Evolutionary conservation across 1,140 invertebrate species (phyloP), one percentile per base, ranked within the genome.

Genomic region (Heliconius himera): DNA sequence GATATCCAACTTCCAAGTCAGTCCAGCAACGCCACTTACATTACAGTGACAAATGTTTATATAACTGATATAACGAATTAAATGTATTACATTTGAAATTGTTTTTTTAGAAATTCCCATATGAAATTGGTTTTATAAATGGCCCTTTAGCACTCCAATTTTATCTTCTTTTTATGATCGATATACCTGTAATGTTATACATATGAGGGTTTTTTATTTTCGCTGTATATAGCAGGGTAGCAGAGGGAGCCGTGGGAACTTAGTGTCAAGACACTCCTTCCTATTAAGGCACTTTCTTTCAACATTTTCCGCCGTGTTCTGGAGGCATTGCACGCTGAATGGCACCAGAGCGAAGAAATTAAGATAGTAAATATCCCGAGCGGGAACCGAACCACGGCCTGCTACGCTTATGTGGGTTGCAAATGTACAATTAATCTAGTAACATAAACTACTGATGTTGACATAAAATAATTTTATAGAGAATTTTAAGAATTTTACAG

Each of bases 1-100:
- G 85, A 90, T 89, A 81, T 83, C 77, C 75, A 33, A 76, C 26
- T 38, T 83, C 76, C 75, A 33, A 76, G 51, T 38, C 54, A n/a
- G 60, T 66, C 26, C 66, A 71, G 9, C 75, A 41, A 29, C 38
- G 36, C 54, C 79, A 79, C 72, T 84, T 77, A 79, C 82, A 76
- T 79, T 49, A 75, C 80, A 72, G 54, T 18, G 75, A 80, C 73
- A 72, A 72, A 72, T 72, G 36, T 20, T 66, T 66, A 66, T 66
- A 66, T 66, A 22, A 20, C 22, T 29, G 60, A 66, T 66, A 66
- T 13, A 29, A 66, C 26, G 26, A 9, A 29, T 66, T 26, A 66
- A 22, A 66, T 60, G n/a, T 60, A 60, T 66, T 66, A 66, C 26
- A 29, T 66, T 66, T 26, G 1, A 29, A 66, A n/a, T 60, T 13